Conservation (phyloP, 2,113 vertebrate genomes). For the Ceyx cyanopectus region DNA sequence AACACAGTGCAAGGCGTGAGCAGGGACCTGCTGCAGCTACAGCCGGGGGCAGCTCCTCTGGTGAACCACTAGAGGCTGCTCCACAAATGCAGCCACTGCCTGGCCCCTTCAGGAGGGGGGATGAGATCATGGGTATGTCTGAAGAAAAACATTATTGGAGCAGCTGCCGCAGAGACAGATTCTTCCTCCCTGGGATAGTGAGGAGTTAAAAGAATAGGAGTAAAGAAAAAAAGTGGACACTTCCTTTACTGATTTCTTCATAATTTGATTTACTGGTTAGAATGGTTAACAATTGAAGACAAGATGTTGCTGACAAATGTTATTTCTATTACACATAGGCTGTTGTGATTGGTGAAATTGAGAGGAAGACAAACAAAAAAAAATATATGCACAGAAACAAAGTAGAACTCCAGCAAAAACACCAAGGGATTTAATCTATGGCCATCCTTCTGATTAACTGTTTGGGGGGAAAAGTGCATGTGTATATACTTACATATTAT, state of each 20-base stretch:
- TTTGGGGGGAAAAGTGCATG: rapidly evolving
- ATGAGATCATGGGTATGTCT: neutral
- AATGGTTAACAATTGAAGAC: neutral
- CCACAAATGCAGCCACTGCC: neutral
- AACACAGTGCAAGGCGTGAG: neutral
- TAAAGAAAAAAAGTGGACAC: neutral
- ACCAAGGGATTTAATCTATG: neutral
- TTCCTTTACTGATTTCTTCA: neutral
- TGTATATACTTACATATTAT: neutral
- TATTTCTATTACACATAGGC: neutral
- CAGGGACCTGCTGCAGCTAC: neutral
- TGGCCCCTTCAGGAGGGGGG: no score
- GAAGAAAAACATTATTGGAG: neutral
- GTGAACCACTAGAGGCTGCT: constrained; percentile 50
- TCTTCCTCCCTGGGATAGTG: neutral
- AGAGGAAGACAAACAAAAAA: neutral
- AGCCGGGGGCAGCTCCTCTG: neutral
- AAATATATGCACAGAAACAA: neutral
- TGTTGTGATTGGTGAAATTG: neutral
- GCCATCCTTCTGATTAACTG: neutral
- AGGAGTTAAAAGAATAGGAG: neutral
- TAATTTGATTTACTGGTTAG: neutral
- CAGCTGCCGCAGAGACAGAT: neutral
- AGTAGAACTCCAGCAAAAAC: neutral
- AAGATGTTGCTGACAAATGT: neutral